These are phyloP conservation scores for Teleogryllus oceanicus DNA, from an alignment of 2,888 invertebrate species.

Conservation along the genomic window DNA sequence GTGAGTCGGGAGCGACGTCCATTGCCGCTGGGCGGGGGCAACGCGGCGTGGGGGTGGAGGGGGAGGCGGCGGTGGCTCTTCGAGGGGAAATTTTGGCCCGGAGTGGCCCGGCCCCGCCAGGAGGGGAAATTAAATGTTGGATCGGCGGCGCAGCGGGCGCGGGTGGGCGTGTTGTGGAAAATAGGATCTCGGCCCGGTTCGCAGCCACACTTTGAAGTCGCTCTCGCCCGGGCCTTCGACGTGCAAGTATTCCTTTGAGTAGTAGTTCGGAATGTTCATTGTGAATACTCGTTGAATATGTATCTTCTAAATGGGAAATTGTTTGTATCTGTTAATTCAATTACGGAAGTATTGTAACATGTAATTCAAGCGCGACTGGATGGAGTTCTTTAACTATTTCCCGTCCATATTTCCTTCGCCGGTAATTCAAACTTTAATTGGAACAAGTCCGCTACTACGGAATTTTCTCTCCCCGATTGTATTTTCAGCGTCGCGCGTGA, in stretches of 20 bases:
- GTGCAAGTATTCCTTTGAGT: no score
- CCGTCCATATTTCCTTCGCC: no score
- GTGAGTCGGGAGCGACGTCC: neutral
- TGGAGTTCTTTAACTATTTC: no score
- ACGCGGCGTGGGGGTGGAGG: neutral
- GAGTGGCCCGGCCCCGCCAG: neutral
- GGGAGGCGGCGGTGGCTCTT: neutral
- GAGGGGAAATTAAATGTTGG: neutral
- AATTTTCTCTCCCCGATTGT: no score
- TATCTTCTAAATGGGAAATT: neutral
- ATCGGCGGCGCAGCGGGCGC: neutral
- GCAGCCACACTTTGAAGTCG: no score
- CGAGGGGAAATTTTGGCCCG: neutral
- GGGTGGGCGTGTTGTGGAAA: slow-evolving; percentile 18
- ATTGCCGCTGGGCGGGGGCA: neutral
- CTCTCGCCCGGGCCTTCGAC: no score
- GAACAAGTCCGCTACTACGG: no score
- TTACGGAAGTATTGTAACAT: neutral
- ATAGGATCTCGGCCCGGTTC: neutral
- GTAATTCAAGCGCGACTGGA: no score
- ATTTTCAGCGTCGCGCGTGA: neutral
- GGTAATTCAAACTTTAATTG: no score
- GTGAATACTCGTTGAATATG: no score
- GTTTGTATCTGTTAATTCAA: neutral
- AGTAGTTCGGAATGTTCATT: no score